Evolutionary conservation across 2,888 invertebrate species (phyloP).

Genomic region (Parnassius smintheus): DNA sequence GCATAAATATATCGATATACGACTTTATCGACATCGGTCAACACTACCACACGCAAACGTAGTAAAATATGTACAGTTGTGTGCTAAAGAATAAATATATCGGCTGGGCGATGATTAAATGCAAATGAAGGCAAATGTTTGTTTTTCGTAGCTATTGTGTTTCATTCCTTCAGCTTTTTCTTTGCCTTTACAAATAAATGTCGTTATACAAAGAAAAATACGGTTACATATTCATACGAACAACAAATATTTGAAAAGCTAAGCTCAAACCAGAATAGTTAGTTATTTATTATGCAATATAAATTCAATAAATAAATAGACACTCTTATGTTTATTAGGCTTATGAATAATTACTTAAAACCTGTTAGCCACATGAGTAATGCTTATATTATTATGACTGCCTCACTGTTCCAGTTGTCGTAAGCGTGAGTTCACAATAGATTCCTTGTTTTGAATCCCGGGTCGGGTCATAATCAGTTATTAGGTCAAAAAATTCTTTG

Average conservation of each 20-base stretch:
- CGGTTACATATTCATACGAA: constrained; percentile 7
- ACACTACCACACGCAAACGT: constrained; percentile 9
- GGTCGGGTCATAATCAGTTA: too few relatives aligned
- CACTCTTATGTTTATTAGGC: too few relatives aligned
- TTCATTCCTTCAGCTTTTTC: constrained; percentile 4
- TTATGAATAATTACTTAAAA: too few relatives aligned
- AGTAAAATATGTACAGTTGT: constrained; percentile 13
- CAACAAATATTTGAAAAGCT: neutral
- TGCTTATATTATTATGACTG: too few relatives aligned
- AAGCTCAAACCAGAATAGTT: neutral
- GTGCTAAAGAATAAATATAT: constrained; percentile 7
- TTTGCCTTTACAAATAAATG: neutral
- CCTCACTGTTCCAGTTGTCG: too few relatives aligned
- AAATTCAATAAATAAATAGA: neutral
- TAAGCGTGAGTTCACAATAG: too few relatives aligned
- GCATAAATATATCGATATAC: constrained; percentile 20
- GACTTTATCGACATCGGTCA: constrained; percentile 15
- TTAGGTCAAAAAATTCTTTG: too few relatives aligned
- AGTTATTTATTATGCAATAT: neutral
- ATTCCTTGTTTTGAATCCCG: too few relatives aligned
- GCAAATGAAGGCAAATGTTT: constrained; percentile 10
- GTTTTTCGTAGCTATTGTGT: constrained; percentile 8
- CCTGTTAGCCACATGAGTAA: too few relatives aligned
- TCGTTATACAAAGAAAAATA: too few relatives aligned
- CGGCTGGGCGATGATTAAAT: constrained; percentile 3